Conservation (phyloP, 2,797 vertebrate genomes). For the Karalla daura region DNA sequence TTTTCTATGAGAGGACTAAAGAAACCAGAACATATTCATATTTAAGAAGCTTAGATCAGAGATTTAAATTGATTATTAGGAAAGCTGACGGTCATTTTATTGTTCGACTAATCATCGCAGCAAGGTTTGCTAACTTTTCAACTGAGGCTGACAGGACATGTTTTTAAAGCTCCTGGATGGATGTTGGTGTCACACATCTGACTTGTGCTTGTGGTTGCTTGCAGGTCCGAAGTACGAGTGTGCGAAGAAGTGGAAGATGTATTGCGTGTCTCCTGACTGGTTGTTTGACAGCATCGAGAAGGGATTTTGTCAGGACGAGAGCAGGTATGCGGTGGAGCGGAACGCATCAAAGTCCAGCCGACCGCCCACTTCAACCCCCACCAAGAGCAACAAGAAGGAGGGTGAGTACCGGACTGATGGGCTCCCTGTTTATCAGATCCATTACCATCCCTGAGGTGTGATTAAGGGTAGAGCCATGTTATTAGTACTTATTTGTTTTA, state of each 20-base stretch:
- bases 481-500: not conserved
- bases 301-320: conserved; percentile 95
- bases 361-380: conserved; percentile 93
- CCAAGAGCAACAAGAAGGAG: conserved; percentile 73
- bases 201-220: conserved; percentile 3
- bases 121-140: too few relatives aligned
- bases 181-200: not conserved
- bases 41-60: too few relatives aligned
- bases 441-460: not conserved
- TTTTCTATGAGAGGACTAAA: too few relatives aligned
- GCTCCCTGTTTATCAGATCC: not conserved
- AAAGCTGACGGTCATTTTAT: too few relatives aligned
- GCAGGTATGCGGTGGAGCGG: conserved; percentile 85
- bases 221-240: conserved; percentile 98
- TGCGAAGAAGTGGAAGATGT: conserved; percentile 96
- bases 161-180: too few relatives aligned
- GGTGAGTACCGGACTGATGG: conserved; percentile 77
- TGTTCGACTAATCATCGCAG: too few relatives aligned
- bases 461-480: not conserved
- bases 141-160: too few relatives aligned
- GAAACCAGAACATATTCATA: too few relatives aligned
- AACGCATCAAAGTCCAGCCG: conserved; percentile 59
- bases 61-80: too few relatives aligned
- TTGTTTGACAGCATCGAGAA: conserved; percentile 96
- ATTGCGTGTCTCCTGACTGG: conserved; percentile 94